Evolutionary conservation across 2,113 vertebrate genomes (phyloP), one percentile per base, ranked within the genome.

Genomic region (Tragulus kanchil): DNA sequence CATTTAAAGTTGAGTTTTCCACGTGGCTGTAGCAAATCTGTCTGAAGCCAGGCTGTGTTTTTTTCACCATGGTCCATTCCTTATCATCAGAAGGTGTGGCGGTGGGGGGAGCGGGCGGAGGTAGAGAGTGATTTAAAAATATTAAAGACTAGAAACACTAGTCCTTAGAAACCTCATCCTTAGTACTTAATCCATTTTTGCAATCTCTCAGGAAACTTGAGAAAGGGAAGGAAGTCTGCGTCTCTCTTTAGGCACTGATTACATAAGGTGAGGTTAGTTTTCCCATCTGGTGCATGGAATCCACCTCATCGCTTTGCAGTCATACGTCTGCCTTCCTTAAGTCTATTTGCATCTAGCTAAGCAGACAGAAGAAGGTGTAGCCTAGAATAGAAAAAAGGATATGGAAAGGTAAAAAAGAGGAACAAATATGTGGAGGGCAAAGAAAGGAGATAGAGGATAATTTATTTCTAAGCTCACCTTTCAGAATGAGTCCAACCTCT

Each of bases 121-220:
- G 3, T 36, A 64, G 78, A 93, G 19, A 89, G 25, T 77, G 52
- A 75, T 86, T 90, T 42, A 13, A 89, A 94, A 89, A 56, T 85
- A 69, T 71, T 48, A 82, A 79, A 86, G 88, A 67, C 61, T 62
- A 21, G 45, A 91, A 77, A 87, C 5, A 13, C 23, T 52, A 86
- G 36, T 36, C 36, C 36, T 36, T 36, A 36, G 36, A 36, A 36
- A 36, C 19, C 2, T 86, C n/a, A 69, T 82, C 8, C 12, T 7
- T 83, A 23, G 8, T 71, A 69, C 28, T 93, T 94, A 95, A 79
- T 95, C 50, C 36, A 69, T 88, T 92, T 93, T 94, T 85, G 36
- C 77, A 81, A 25, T 87, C 31, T 88, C 58, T 92, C 3, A 52
- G 64, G 59, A 85, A 54, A 67, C 77, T 81, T 54, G 21, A 65